phyloP scores from a whole-genome alignment of 2,113 vertebrate genomes.

The Pollimyrus isidori region DNA sequence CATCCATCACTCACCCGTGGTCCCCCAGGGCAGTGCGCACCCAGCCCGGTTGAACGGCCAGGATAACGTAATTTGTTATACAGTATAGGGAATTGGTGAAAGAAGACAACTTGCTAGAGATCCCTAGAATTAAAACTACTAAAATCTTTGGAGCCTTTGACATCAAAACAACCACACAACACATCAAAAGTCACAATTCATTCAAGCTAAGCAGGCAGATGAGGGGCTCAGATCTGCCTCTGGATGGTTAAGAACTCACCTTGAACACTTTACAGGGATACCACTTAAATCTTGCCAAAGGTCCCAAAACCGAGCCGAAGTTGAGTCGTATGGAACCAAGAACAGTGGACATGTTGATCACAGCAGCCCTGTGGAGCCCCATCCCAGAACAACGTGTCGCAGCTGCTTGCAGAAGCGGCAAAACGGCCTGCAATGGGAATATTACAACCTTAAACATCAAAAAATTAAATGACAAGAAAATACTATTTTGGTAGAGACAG shows the following conservation, averaged over 20 bases:
- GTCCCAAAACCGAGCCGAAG: neutral
- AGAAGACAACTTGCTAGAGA: neutral
- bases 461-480: neutral
- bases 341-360: neutral
- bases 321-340: neutral
- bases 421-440: neutral
- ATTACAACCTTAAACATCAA: no score
- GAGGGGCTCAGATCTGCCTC: neutral
- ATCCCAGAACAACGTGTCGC: neutral
- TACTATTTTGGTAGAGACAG: neutral
- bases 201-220: neutral
- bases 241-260: neutral
- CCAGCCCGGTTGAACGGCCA: conserved; percentile 60
- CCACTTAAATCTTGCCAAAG: neutral
- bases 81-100: neutral
- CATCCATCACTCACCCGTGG: conserved; percentile 38
- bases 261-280: neutral
- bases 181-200: neutral
- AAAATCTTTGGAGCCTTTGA: neutral
- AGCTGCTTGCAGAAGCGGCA: neutral
- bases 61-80: neutral
- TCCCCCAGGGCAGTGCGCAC: conserved; percentile 60
- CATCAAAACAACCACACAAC: neutral
- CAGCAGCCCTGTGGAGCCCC: neutral
- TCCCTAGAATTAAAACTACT: no score